A percentile compares a stretch with the other conserved stretches of the same genome.
phyloP scores from a whole-genome alignment of 2,888 invertebrate species.

The Noctua pronuba region DNA sequence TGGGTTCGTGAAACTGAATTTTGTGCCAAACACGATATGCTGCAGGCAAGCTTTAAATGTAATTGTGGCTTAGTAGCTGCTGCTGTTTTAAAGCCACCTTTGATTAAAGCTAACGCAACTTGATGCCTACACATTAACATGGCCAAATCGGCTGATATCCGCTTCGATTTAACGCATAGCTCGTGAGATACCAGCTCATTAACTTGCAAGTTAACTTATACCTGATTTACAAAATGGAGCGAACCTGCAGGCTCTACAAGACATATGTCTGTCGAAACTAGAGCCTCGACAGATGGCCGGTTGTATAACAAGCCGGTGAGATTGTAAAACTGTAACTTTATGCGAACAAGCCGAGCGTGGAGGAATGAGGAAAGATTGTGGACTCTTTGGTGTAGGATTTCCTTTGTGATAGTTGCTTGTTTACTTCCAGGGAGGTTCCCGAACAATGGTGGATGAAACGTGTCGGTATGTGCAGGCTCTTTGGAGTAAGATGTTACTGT shows the following conservation, averaged over 20 bases:
- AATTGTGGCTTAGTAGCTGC: background rate
- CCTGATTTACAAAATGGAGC: constrained; percentile 34
- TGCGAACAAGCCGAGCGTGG: constrained; percentile 61
- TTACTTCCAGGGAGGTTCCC: constrained; percentile 52
- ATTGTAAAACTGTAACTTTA: constrained; percentile 67
- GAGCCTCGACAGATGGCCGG: constrained; percentile 75
- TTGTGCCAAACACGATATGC: background rate
- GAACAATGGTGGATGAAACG: constrained; percentile 26
- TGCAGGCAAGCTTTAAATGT: background rate
- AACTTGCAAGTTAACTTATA: constrained; percentile 11
- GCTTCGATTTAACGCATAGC: background rate
- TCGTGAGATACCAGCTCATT: constrained; percentile 34
- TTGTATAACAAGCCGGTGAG: constrained; percentile 61
- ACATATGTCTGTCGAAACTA: constrained; percentile 74
- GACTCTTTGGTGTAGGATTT: constrained; percentile 50
- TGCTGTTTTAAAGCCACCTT: background rate
- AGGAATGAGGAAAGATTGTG: constrained; percentile 65
- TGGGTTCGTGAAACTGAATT: background rate
- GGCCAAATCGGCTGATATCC: background rate
- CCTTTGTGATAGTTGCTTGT: constrained; percentile 58
- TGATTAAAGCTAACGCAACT: background rate
- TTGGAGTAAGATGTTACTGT: background rate
- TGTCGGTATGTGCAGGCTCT: constrained; percentile 24
- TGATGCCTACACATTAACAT: background rate
- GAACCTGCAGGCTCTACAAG: constrained; percentile 57